Conservation (phyloP, 2,797 vertebrate genomes). For the Chaenodraco wilsoni region DNA sequence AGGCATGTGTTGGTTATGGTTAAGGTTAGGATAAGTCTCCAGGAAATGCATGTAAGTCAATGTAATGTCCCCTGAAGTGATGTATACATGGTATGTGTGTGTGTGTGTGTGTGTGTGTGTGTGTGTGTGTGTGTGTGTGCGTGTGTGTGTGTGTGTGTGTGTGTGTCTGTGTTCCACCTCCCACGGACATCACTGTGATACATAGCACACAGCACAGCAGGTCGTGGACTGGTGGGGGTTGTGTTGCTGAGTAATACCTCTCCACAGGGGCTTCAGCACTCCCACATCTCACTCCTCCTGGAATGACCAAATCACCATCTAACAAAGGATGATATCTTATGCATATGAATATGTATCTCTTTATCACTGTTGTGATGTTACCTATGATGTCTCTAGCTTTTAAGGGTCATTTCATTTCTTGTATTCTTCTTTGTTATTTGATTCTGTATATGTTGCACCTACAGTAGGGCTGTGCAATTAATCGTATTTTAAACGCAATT, state of each 20-base stretch:
- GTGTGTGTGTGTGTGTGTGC: background rate
- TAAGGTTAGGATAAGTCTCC: too few relatives aligned
- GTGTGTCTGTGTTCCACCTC: conserved; percentile 60
- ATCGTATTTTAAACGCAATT: too few relatives aligned
- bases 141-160: conserved; percentile 26
- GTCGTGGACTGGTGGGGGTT: conserved; percentile 61
- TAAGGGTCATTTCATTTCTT: too few relatives aligned
- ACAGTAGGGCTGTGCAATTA: too few relatives aligned
- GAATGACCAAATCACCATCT: conserved; percentile 33
- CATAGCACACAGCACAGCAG: conserved; percentile 61
- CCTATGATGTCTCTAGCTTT: too few relatives aligned
- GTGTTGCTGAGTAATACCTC: conserved; percentile 73
- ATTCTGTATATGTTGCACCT: too few relatives aligned
- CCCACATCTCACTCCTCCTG: conserved; percentile 64
- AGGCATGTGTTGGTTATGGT: too few relatives aligned
- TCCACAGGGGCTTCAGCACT: conserved; percentile 59
- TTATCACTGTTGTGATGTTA: conserved; percentile 20
- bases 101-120: too few relatives aligned
- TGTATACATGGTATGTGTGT: too few relatives aligned
- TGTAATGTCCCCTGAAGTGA: too few relatives aligned
- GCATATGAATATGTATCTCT: conserved; percentile 3
- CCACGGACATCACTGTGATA: conserved; percentile 64
- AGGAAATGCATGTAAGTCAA: too few relatives aligned
- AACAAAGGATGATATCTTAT: conserved; percentile 30
- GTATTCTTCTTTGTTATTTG: too few relatives aligned